These are phyloP conservation scores for Drosophila azteca DNA, from an alignment of 1,140 invertebrate genomes.

Conservation along the genomic window DNA sequence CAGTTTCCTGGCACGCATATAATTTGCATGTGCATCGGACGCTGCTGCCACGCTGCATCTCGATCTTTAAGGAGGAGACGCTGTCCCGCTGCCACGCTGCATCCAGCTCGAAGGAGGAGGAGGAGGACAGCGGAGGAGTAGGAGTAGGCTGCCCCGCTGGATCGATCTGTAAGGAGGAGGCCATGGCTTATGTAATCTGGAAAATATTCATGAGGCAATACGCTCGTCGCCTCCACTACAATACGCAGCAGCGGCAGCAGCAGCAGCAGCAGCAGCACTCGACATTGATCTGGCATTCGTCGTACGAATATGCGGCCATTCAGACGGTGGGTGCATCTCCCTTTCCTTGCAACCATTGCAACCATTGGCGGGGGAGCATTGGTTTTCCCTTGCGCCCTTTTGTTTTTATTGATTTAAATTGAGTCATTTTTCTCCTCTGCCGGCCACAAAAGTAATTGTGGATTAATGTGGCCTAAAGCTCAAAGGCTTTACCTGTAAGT, in stretches of 20 bases:
- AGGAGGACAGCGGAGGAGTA: too few species aligned
- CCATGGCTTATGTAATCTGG: conserved; percentile 83
- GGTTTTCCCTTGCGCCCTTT: conserved; percentile 20
- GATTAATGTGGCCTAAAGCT: conserved; percentile 49
- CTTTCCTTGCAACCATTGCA: conserved; percentile 29
- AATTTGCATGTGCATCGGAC: conserved; percentile 77
- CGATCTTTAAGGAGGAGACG: conserved; percentile 44
- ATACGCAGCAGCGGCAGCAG: conserved; percentile 40
- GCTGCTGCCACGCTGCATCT: conserved; percentile 11
- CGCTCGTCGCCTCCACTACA: conserved; percentile 69
- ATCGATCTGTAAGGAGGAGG: conserved; percentile 41
- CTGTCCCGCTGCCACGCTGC: too few species aligned
- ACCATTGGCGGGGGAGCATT: conserved; percentile 7
- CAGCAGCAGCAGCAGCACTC: conserved; percentile 39
- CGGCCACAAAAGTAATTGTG: conserved; percentile 58
- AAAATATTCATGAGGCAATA: conserved; percentile 83
- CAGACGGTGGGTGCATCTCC: conserved; percentile 35
- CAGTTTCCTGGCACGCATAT: conserved; percentile 79
- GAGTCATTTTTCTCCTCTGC: conserved; percentile 66
- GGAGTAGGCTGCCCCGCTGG: conserved; percentile 2
- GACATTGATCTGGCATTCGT: conserved; percentile 76
- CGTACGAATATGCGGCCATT: conserved; percentile 55
- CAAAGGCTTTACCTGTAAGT: conserved; percentile 31
- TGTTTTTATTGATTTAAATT: conserved; percentile 76
- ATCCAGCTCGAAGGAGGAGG: too few species aligned